These are phyloP conservation scores for Sceliomorpha sp. DNA, from an alignment of 2,888 invertebrate genomes.

Conservation along the genomic window DNA sequence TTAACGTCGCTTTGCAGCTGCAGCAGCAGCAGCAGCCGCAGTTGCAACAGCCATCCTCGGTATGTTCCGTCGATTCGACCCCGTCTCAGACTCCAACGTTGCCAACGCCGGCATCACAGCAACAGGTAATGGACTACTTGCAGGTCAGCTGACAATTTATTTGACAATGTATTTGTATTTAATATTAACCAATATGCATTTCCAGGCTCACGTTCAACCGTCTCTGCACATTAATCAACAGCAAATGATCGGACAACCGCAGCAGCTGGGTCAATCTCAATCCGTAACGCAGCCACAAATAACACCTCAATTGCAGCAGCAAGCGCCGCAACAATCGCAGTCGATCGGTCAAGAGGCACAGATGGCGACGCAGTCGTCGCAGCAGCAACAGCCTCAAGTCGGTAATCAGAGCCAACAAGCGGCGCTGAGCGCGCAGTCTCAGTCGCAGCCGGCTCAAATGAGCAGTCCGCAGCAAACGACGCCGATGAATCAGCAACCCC, in stretches of 20 bases:
- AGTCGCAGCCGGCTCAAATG: slow-evolving; percentile 11
- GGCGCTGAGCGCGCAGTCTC: slow-evolving; percentile 17
- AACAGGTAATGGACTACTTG: slow-evolving; percentile 61
- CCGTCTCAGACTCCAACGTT: slow-evolving; percentile 56
- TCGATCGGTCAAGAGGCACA: slow-evolving; percentile 64
- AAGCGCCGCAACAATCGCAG: slow-evolving; percentile 58
- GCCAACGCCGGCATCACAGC: slow-evolving; percentile 57
- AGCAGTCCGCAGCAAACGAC: slow-evolving; percentile 53
- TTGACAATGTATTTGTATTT: too few species aligned
- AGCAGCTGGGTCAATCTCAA: slow-evolving; percentile 65
- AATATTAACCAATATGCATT: too few species aligned
- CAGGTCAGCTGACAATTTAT: too few species aligned
- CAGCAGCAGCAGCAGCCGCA: slow-evolving; percentile 61
- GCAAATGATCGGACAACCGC: slow-evolving; percentile 57
- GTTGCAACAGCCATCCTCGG: too few species aligned
- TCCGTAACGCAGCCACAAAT: slow-evolving; percentile 67
- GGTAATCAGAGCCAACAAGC: slow-evolving; percentile 22
- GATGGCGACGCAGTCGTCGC: slow-evolving; percentile 42
- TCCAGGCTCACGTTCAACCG: slow-evolving; percentile 34
- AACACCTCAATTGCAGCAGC: slow-evolving; percentile 59
- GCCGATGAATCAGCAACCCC: slow-evolving; percentile 57
- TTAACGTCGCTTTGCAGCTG: slow-evolving; percentile 19
- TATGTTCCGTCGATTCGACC: slow-evolving; percentile 30
- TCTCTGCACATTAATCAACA: slow-evolving; percentile 37
- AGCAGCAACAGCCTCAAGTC: slow-evolving; percentile 30